Base-by-base conservation (phyloP, 2,888 invertebrate species). In the Eupithecia inturbata region DNA sequence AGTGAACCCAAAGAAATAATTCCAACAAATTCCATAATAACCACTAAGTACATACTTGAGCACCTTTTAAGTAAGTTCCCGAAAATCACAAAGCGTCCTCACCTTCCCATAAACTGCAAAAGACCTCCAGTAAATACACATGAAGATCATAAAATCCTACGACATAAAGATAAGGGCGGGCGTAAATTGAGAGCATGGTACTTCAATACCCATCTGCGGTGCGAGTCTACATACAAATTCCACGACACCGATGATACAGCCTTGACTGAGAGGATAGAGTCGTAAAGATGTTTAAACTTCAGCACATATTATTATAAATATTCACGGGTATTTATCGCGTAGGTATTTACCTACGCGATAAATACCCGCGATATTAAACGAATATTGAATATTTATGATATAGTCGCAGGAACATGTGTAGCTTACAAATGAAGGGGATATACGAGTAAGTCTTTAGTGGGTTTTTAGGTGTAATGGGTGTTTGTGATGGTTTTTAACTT, bases 111-210 rank as follows among this genome's bases (percentile, higher is more conserved):
- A 66, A 74, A 70, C 63, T 41, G 33, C 67, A 70, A 67, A 60
- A 41, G 28, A 70, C 33, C 67, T 68, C 41, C 69, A 67, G 70
- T 72, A 71, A 76, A 70, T 70, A 79, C 73, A 70, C 73, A 70
- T 73, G 12, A 14, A 67, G 71, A 73, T 68, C 74, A 73, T 76
- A 79, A 74, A 75, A 73, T 72, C 75, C 62, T 62, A 28, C 70
- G 33, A 72, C 79, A 71, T 76, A 77, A 75, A 79, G 79, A 79
- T 78, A 79, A 79, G 77, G 72, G 74, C 69, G 71, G 31, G 74
- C 74, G 77, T 76, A 77, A 78, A 78, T 79, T 79, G 79, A 53
- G 75, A 71, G 67, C 66, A 63, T 78, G 77, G 77, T 79, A 74
- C 77, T 78, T 79, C 79, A 78, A 78, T 78, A 79, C 72, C 77